A percentile compares a stretch with the other conserved stretches of the same genome.
Conservation (phyloP, 1,140 invertebrate species). For the Portunus trituberculatus region DNA sequence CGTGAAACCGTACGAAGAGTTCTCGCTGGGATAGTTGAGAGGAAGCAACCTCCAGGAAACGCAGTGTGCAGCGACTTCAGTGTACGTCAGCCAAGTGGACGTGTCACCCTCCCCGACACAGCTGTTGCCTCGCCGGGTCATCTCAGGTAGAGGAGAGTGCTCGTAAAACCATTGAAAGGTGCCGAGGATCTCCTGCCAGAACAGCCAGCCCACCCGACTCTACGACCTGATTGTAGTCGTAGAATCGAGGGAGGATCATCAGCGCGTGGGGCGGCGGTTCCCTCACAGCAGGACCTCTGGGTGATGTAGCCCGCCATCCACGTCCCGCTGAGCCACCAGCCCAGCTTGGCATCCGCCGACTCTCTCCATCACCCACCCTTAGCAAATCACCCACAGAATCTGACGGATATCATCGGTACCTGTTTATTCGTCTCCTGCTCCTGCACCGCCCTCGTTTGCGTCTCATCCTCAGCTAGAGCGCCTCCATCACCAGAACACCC, state of each 20-base stretch:
- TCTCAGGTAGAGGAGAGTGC: neutral
- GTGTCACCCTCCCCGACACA: neutral
- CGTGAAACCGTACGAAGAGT: no score
- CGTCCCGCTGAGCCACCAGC: constrained; percentile 59
- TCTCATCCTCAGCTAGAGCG: neutral
- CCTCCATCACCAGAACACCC: neutral
- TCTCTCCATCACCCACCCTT: constrained; percentile 23
- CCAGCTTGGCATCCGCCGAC: constrained; percentile 2
- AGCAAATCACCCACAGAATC: neutral
- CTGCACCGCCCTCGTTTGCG: neutral
- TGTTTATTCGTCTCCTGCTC: constrained; percentile 32
- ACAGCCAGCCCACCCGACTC: constrained; percentile 3
- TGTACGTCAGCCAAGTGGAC: neutral
- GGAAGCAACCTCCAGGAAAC: neutral
- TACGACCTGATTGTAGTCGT: constrained; percentile 22
- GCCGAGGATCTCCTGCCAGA: neutral
- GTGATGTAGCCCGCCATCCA: constrained; percentile 68
- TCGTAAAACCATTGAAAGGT: constrained; percentile 4
- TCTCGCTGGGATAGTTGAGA: neutral
- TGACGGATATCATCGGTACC: constrained; percentile 25
- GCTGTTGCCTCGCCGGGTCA: neutral
- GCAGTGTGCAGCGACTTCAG: neutral
- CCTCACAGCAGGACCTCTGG: constrained; percentile 50
- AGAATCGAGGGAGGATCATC: neutral
- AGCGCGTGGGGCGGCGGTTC: constrained; percentile 56